Base-by-base conservation (phyloP, 2,113 vertebrate species). In the Brienomyrus brachyistius region DNA sequence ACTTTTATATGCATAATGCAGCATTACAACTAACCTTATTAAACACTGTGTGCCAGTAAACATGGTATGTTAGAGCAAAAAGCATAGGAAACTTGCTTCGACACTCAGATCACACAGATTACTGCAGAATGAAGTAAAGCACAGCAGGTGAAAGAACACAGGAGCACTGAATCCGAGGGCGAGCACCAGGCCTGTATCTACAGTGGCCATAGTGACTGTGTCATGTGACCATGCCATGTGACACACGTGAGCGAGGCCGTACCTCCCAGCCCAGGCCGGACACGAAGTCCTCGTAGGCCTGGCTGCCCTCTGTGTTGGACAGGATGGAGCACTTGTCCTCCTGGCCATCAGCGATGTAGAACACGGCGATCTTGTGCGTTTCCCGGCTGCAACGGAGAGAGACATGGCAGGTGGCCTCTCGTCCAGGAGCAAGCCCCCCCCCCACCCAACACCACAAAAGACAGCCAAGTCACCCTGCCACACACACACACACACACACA, bases 191-290 rank as follows among this genome's bases (percentile, higher is more conserved):
- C n/a, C 62, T 31, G n/a, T 9, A 0, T 70, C 27, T 13, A 27
- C 62, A 13, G 62, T 27, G 23, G 9, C 23, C 59, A 66, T 4
- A 0, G 23, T 3, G 59, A 62, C 59, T 9, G 59, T 56, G 52
- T 62, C 59, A 62, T 59, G 56, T n/a, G 21, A n/a, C 23, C 10
- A 0, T 9, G 23, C 0, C 23, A n/a, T 27, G 23, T 66, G 59
- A 66, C 2, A 9, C 23, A n/a, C 9, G 2, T 3, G 8, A 62
- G 23, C 8, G 8, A 31, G 62, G n/a, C n/a, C 6, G 7, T 96
- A 99, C 98, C 98, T 99, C 98, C 98, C 98, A 99, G 94, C 98
- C 98, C 66, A 99, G 96, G 86, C 98, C 98, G 89, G 98, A 98
- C 21, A 99, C 98, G 92, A 99, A 99, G 91, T 99, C 98, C 94